Base-by-base conservation (phyloP, 2,113 vertebrate species). In the Cheilinus undulatus region DNA sequence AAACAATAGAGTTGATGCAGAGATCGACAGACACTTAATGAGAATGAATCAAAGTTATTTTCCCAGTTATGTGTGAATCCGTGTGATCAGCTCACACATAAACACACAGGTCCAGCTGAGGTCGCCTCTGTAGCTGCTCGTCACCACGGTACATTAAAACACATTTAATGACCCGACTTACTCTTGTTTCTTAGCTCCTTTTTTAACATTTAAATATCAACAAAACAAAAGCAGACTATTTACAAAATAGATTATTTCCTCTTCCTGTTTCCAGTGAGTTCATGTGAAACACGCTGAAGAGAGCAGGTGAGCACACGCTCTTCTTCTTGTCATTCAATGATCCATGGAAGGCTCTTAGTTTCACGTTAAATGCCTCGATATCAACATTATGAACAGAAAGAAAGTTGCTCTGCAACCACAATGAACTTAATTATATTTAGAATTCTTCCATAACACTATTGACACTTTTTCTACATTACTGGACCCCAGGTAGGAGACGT, bases 401-500 rank as follows among this genome's bases (percentile, higher is more conserved):
- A 84, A 71, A 88, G 96, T 96, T 96, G 96, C 95, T 95, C 95
- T 96, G 96, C 96, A 97, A 96, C 96, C 88, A 94, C 87, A 93
- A 94, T 82, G 76, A 89, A 93, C 92, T 92, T 89, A 88, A 90
- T 91, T 85, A 93, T 86, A 90, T 92, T 76, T 73, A 92, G 93
- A 88, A 71, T 93, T 85, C 92, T 89, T 54, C 61, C 23, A 51
- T 58, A 76, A 73, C 53, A 69, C 72, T 92, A 74, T 49, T 53
- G 27, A 80, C 54, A 76, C 66, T 78, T 63, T 58, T 28, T 26
- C 71, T 36, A 78, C 49, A 69, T 43, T 20, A 75, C 7, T 24
- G 7, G 63, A 60, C 71, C 51, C 48, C 36, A 42, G 40, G 7
- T 51, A 65, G 40, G 50, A 40, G 22, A 66, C 23, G 61, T 10